Base-by-base conservation (phyloP, 2,797 vertebrate genomes). In the Echeneis naucrates region DNA sequence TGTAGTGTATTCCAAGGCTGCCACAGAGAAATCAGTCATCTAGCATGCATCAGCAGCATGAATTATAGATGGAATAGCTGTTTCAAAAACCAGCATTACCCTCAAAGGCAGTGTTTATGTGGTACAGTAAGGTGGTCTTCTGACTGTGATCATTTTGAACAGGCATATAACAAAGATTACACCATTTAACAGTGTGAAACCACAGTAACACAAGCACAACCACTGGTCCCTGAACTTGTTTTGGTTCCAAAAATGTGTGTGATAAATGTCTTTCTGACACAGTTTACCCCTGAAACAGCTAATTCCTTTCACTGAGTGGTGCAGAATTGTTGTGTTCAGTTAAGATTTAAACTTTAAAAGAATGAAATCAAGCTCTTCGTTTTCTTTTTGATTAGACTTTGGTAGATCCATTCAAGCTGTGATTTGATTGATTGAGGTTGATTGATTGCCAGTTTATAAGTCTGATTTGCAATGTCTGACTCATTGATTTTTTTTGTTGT, bases 11-110 rank as follows among this genome's bases (percentile, higher is more conserved):
- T 51, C 27, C 21, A 44, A 45, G 8, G 45, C 73, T 19, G 13
- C 1, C 26, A 57, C 19, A 10, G 23, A 50, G 7, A 21, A 42
- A 48, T 45, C 26, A 53, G 6, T n/a, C n/a, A 9, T 16, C 17
- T 60, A 69, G 68, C n/a, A 40, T 2, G 21, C 42, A 47, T 67
- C 12, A 56, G 27, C 19, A 53, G 48, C 16, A 33, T 17, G 16
- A 60, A 21, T 60, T 30, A 47, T 0, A 8, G 24, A 47, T 69
- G 8, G 35, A 54, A n/a, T 17, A 12, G 8, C 10, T 33, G 12
- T 32, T 4, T 30, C 24, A 55, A 55, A 47, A 27, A 35, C 2
- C 19, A 24, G 14, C 8, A 42, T 71, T 23, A 62, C 16, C 2
- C 38, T 27, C 6, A 16, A 13, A 27, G 6, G 11, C 10, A 24